Conservation (phyloP, 2,888 invertebrate genomes). For the Campaea margaritaria region DNA sequence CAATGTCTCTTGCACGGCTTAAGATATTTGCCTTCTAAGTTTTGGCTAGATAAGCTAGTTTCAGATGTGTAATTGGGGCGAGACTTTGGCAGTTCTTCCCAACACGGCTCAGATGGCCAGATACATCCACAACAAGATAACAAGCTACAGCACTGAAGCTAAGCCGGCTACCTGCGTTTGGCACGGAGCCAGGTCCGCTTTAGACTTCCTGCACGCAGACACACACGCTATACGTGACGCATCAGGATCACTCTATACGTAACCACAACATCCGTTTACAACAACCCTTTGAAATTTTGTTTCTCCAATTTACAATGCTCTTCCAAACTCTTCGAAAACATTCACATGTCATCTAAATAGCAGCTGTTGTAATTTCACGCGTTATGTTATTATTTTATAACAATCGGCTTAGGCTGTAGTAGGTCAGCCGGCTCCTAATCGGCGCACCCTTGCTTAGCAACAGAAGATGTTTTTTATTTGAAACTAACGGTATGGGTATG, state of each 20-base stretch:
- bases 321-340: conserved; percentile 43
- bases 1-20: not conserved
- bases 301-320: conserved; percentile 50
- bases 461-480: conserved; percentile 55
- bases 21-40: not conserved
- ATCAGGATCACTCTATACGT: conserved; percentile 13
- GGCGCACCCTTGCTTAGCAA: conserved; percentile 62
- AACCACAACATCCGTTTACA: conserved; percentile 23
- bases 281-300: conserved; percentile 30
- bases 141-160: conserved; percentile 10
- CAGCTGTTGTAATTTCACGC: conserved; percentile 69
- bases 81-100: conserved; percentile 2
- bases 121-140: conserved; percentile 9
- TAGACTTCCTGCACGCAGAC: conserved; percentile 36
- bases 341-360: conserved; percentile 51
- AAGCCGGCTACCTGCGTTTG: conserved; percentile 30
- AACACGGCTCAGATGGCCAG: conserved; percentile 10
- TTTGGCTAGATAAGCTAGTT: conserved; percentile 2
- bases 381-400: conserved; percentile 46
- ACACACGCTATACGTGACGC: conserved; percentile 16
- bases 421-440: conserved; percentile 58
- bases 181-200: conserved; percentile 38
- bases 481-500: conserved; percentile 62
- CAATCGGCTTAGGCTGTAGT: conserved; percentile 45
- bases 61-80: not conserved